Evolutionary conservation across 2,797 vertebrate species (phyloP).

Genomic region (Lacerta viridis): DNA sequence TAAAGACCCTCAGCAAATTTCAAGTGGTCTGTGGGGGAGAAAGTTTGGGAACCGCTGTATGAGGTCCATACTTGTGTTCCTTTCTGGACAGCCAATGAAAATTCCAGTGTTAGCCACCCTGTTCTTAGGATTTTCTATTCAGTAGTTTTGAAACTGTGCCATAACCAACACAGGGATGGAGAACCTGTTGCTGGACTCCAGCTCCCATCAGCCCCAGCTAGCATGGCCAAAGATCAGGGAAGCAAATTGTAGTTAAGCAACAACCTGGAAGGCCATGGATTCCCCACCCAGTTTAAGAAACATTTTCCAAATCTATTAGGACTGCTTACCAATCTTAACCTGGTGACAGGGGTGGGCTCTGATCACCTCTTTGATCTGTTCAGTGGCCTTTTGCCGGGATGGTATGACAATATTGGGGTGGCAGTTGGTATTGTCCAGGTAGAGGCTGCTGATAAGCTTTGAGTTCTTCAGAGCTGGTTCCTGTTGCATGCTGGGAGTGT

Average conservation of each 20-base stretch:
- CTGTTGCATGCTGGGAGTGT: conserved; percentile 86
- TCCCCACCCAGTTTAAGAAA: neutral
- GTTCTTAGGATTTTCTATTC: neutral
- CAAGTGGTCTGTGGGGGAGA: too few relatives aligned
- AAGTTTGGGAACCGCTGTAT: too few relatives aligned
- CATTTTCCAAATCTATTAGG: neutral
- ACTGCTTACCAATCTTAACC: conserved; percentile 89
- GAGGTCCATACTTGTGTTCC: neutral
- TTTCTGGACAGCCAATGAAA: neutral
- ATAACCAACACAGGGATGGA: neutral
- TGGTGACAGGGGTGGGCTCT: conserved; percentile 85
- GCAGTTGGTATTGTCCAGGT: conserved; percentile 97
- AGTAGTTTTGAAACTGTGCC: neutral
- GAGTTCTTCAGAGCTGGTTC: conserved; percentile 84
- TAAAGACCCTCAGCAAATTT: too few relatives aligned
- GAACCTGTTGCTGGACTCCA: neutral
- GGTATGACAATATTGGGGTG: conserved; percentile 87
- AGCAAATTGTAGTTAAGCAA: too few relatives aligned
- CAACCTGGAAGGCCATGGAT: too few relatives aligned
- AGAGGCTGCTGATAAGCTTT: conserved; percentile 89
- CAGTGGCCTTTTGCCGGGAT: conserved; percentile 85
- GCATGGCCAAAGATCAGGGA: neutral
- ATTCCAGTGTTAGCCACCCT: neutral
- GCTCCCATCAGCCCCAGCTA: neutral
- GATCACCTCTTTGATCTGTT: conserved; percentile 90